A percentile compares a stretch with the other conserved stretches of the same genome.
Evolutionary conservation across 2,888 invertebrate genomes (phyloP).

Genomic region (Athalia rosae): DNA sequence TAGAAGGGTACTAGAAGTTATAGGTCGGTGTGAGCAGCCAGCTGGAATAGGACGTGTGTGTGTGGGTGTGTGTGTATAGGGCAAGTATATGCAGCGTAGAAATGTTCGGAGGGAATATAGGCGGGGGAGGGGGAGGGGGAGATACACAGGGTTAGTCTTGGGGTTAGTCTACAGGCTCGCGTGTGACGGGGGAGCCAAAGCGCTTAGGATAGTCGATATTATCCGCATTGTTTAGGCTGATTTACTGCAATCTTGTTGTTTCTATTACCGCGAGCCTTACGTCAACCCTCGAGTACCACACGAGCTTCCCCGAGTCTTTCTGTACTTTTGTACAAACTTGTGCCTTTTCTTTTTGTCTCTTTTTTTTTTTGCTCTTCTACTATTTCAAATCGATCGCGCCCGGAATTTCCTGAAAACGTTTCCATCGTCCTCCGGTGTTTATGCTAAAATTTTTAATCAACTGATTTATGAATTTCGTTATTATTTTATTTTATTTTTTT

Average conservation of each 20-base stretch:
- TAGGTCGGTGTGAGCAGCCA: too few species aligned
- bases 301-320: constrained; percentile 6
- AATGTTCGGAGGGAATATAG: too few species aligned
- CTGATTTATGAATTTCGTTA: neutral
- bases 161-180: constrained; percentile 39
- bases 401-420: too few species aligned
- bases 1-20: neutral
- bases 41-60: too few species aligned
- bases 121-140: constrained; percentile 19
- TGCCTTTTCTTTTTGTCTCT: too few species aligned
- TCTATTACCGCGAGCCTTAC: constrained; percentile 13
- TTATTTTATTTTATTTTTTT: neutral
- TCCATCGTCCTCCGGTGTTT: neutral
- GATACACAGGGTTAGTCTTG: constrained; percentile 16
- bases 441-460: neutral
- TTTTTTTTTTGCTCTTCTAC: too few species aligned
- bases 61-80: too few species aligned
- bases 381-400: too few species aligned
- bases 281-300: neutral
- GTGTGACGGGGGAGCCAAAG: constrained; percentile 53
- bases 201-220: constrained; percentile 54
- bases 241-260: constrained; percentile 52
- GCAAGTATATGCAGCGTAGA: too few species aligned
- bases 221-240: constrained; percentile 51
- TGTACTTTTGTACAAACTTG: neutral